phyloP scores from a whole-genome alignment of 1,140 invertebrate species.

The Cotesia vestalis region DNA sequence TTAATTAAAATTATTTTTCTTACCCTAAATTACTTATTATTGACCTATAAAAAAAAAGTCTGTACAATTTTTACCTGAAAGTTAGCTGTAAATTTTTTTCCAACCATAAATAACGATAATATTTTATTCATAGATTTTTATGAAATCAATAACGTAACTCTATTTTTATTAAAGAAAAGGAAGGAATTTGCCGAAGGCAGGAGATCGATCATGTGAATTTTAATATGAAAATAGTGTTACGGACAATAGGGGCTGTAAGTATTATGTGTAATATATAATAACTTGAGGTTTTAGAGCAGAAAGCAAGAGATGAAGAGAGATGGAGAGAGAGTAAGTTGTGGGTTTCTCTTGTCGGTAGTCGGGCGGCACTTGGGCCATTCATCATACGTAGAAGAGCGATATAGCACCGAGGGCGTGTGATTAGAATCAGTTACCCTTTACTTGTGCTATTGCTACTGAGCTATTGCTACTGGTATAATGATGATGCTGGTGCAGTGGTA shows the following conservation, averaged over 20 bases:
- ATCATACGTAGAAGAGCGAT: conserved; percentile 48
- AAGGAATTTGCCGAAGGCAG: neutral
- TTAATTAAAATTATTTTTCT: too few relatives aligned
- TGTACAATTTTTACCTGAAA: too few relatives aligned
- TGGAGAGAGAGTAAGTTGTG: neutral
- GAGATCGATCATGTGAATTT: conserved; percentile 43
- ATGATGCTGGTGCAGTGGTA: conserved; percentile 35
- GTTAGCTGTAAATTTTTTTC: too few relatives aligned
- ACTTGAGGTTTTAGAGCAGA: neutral
- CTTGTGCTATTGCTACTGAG: conserved; percentile 39
- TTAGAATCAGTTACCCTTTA: conserved; percentile 62
- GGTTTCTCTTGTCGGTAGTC: conserved; percentile 48
- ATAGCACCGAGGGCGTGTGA: conserved; percentile 53
- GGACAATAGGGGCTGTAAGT: neutral
- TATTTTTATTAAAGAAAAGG: conserved; percentile 4
- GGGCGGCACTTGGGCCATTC: conserved; percentile 52
- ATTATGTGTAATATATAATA: neutral
- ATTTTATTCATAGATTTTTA: conserved; percentile 12
- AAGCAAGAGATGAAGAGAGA: too few relatives aligned
- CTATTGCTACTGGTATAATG: too few relatives aligned
- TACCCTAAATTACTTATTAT: too few relatives aligned
- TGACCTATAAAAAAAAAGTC: too few relatives aligned
- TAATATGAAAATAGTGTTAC: conserved; percentile 44
- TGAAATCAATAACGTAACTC: conserved; percentile 44
- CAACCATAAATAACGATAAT: too few relatives aligned